Evolutionary conservation across 92 coral and sea anemone species (phyloP), one percentile per base, ranked within the genome.

Genomic region (Nematostella vectensis): DNA sequence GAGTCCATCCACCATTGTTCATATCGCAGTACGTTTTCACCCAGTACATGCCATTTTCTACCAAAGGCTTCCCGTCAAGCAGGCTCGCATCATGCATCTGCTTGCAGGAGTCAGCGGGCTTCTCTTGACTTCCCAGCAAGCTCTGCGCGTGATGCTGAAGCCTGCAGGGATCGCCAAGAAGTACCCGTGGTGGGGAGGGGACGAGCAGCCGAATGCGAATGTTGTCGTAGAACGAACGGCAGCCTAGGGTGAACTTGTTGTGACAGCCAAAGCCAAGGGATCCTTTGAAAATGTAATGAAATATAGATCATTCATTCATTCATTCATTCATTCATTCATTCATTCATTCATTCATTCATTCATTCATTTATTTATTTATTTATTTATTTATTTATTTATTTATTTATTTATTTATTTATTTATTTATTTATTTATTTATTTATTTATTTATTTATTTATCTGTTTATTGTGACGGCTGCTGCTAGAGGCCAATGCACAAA

Each of bases 1-100:
- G 79, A n/a, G 89, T 81, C 96, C 96, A 86, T 45, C 96, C 89
- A 24, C 96, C 96, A 43, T 68, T 81, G 11, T 50, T 58, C 72
- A 86, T 78, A 29, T 86, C 96, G 36, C 96, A 86, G 71, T 56
- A 76, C 3, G 95, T 86, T 54, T 69, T 83, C 54, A 83, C 53
- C 96, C 96, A 82, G 57, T 87, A 82, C n/a, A 87, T 66, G 1
- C 83, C 86, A 47, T 74, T 82, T 50, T 57, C 57, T 3, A 69
- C 50, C 22, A 76, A 33, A 25, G 79, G 51, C 16, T 49, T 37
- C 25, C 72, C 75, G 21, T 51, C 50, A 3, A 22, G 47, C 1
- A 76, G 25, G 19, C 61, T 70, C 40, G 76, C 65, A 54, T 86
- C 88, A 48, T 67, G 80, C 16, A 87, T 78, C 58, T 82, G 80